Evolutionary conservation across 2,113 vertebrate genomes (phyloP).

Genomic region (Fulmarus glacialis): DNA sequence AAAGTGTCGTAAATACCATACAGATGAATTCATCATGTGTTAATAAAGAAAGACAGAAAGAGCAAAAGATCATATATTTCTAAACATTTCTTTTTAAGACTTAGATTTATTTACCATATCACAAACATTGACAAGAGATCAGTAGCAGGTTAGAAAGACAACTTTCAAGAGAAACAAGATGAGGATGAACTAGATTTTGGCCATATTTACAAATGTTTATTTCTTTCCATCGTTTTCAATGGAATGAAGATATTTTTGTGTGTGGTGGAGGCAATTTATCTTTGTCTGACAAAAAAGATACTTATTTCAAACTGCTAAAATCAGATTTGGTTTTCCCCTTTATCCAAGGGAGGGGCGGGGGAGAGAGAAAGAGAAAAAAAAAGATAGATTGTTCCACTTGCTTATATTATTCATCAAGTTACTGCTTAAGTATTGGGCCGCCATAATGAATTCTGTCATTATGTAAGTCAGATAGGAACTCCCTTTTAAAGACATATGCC

Average conservation of each 20-base stretch:
- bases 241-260: background rate
- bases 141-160: background rate
- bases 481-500: accelerated
- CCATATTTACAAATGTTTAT: background rate
- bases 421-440: background rate
- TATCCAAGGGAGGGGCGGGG: background rate
- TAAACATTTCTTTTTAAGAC: background rate
- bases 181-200: background rate
- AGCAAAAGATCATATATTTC: background rate
- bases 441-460: background rate
- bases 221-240: background rate
- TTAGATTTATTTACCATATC: background rate
- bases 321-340: background rate
- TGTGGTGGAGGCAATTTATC: background rate
- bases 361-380: no score
- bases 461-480: background rate
- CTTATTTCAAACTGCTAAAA: background rate
- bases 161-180: background rate
- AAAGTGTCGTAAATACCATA: background rate
- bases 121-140: background rate
- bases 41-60: background rate
- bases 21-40: background rate
- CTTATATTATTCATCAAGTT: background rate
- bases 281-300: background rate
- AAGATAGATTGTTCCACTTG: background rate